Evolutionary conservation across 2,797 vertebrate species (phyloP).

Genomic region (Coregonus ussuriensis): DNA sequence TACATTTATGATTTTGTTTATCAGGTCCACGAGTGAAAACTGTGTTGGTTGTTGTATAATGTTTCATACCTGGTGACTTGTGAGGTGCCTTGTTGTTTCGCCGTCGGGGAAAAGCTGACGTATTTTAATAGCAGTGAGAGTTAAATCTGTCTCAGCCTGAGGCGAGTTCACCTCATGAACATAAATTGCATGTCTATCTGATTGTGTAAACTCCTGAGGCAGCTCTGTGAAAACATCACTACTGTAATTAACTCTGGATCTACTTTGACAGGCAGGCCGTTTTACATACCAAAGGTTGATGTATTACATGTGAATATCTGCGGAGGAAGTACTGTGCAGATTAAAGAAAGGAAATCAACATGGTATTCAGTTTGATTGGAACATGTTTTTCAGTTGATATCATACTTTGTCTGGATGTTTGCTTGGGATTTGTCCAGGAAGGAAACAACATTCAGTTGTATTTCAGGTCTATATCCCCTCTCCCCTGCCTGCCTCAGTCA

Average conservation of each 20-base stretch:
- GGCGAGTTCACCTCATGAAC: slow-evolving; percentile 68
- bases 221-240: slow-evolving; percentile 49
- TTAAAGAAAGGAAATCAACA: background rate
- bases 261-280: slow-evolving; percentile 32
- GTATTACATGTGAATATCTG: background rate
- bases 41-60: slow-evolving; percentile 73
- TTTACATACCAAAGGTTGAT: slow-evolving; percentile 24
- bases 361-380: background rate
- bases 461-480: background rate
- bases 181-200: slow-evolving; percentile 66
- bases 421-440: background rate
- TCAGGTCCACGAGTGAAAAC: slow-evolving; percentile 64
- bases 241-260: slow-evolving; percentile 1
- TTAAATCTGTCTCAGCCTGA: slow-evolving; percentile 65
- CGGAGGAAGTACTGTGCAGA: background rate
- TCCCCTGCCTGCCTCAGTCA: too few species aligned
- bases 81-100: slow-evolving; percentile 63
- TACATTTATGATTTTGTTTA: slow-evolving; percentile 68
- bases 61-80: slow-evolving; percentile 63
- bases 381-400: background rate
- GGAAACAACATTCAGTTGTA: slow-evolving; percentile 29
- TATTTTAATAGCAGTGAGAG: slow-evolving; percentile 75
- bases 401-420: background rate
- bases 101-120: slow-evolving; percentile 58
- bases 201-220: slow-evolving; percentile 69